A percentile compares a stretch with the other conserved stretches of the same genome.
phyloP scores from a whole-genome alignment of 2,113 vertebrate genomes.

The Lagopus muta region DNA sequence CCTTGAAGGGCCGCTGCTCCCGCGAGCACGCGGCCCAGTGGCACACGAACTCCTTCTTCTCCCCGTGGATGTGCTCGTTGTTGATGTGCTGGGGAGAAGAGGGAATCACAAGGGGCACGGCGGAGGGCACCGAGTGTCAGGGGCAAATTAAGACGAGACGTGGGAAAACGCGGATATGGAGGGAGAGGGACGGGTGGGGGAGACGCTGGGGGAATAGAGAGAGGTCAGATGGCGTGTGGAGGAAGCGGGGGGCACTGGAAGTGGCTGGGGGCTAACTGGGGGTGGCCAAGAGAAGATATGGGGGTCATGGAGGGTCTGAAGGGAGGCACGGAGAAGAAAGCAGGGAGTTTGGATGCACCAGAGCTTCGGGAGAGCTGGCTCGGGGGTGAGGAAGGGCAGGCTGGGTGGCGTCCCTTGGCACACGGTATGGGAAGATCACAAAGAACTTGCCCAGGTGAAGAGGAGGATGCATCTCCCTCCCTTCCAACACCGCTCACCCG shows the following conservation, averaged over 20 bases:
- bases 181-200: background rate
- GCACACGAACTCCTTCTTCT: constrained; percentile 99
- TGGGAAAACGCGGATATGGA: rapidly evolving
- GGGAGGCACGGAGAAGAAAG: too few species aligned
- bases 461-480: background rate
- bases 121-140: background rate
- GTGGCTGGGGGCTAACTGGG: background rate
- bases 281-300: background rate
- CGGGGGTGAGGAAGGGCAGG: background rate
- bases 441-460: background rate
- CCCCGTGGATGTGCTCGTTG: constrained; percentile 97
- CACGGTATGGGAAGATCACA: rapidly evolving
- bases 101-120: background rate
- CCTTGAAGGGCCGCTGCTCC: constrained; percentile 97
- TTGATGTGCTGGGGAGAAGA: constrained; percentile 90
- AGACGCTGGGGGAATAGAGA: background rate
- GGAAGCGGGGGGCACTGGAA: background rate
- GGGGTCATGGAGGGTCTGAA: too few species aligned
- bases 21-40: constrained; percentile 95
- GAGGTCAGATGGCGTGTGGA: background rate
- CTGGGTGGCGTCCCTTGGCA: background rate
- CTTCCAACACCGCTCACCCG: background rate
- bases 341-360: background rate
- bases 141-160: background rate
- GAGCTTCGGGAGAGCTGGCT: background rate